Conservation (phyloP, 2,797 vertebrate species). For the Amphiprion clarkii region DNA sequence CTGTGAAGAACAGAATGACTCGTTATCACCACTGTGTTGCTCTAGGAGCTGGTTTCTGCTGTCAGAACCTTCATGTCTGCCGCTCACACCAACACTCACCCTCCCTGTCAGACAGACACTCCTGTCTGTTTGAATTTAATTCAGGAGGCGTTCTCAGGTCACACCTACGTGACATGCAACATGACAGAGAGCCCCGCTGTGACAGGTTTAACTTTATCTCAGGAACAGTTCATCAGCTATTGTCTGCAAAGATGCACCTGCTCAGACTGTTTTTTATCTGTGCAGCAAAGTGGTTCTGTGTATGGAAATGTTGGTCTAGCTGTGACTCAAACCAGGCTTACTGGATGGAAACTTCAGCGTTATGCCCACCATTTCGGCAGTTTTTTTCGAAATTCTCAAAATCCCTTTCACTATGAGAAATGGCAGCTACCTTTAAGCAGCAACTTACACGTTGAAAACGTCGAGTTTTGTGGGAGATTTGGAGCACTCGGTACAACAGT, state of each 20-base stretch:
- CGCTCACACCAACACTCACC: neutral
- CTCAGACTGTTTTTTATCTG: neutral
- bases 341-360: no score
- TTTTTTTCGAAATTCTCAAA: no score
- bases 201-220: neutral
- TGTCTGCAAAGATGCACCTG: neutral
- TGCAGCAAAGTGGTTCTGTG: neutral
- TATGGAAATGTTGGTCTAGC: neutral
- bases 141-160: slow-evolving; percentile 1
- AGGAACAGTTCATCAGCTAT: neutral
- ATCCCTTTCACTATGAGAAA: no score
- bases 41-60: slow-evolving; percentile 12
- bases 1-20: neutral
- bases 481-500: no score
- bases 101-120: slow-evolving; percentile 8
- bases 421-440: no score
- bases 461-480: no score
- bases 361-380: no score
- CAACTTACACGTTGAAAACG: no score
- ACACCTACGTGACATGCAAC: slow-evolving; percentile 30
- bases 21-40: slow-evolving; percentile 11
- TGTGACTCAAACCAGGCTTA: no score
- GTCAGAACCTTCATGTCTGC: slow-evolving; percentile 35
- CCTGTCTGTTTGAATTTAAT: slow-evolving; percentile 34
- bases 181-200: neutral